Base-by-base conservation (phyloP, 2,888 invertebrate species). In the Drosophila kuntzei region DNA sequence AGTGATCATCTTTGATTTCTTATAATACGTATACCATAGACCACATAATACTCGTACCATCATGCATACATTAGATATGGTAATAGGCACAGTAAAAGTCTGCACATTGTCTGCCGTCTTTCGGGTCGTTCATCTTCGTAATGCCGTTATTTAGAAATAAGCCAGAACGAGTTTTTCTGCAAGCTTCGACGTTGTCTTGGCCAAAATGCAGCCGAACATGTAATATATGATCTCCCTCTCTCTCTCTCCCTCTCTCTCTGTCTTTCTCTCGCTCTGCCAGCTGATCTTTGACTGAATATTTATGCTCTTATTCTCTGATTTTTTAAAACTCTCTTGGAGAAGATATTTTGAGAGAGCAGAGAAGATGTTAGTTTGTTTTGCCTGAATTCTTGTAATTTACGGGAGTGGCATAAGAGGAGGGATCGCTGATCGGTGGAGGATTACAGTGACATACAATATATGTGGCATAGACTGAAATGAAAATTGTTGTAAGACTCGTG, bases 81-180 rank as follows among this genome's bases (percentile, higher is more conserved):
- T 71, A 64, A 65, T 84, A 72, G 83, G 77, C 83, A 79, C 67
- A 71, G 77, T 69, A 71, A 78, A 73, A 80, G 69, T 79, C 82
- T 87, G 83, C 72, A 58, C 71, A 70, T 75, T 62, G 87, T 89
- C 87, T 62, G 76, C 46, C 46, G 71, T 67, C 68, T 61, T 50
- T 83, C 68, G 68, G 89, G 89, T 79, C 88, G 85, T 85, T 85
- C 89, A 89, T 89, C 84, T 85, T 89, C 89, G 79, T 70, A 79
- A 85, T 90, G 89, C 90, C 90, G 89, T 89, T 89, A 90, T 85
- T 89, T 87, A 77, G 86, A 81, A 79, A 82, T 62, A 77, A 74
- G 84, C 57, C 76, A 46, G 88, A 89, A 90, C 89, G 79, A 70
- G 89, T 90, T 81, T 76, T 62, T 72, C 71, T 73, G 68, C 62